These are phyloP conservation scores for Bhutanitis thaidina DNA, from an alignment of 2,888 invertebrate species.

Conservation along the genomic window DNA sequence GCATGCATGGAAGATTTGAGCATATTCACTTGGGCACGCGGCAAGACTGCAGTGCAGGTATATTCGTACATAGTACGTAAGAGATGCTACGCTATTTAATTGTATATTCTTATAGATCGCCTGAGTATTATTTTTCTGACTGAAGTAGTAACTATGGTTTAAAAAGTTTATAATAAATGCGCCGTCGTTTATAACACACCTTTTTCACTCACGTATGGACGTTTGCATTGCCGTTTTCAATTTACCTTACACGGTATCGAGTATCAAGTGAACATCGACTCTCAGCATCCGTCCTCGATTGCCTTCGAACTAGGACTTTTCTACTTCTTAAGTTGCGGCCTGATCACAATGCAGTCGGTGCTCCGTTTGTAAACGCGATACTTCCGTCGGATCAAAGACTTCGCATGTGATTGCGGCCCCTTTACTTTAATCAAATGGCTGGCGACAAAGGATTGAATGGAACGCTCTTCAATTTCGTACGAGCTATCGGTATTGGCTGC, in stretches of 20 bases:
- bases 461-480: constrained; percentile 68
- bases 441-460: constrained; percentile 77
- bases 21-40: no score
- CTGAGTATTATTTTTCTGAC: no score
- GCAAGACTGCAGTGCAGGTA: no score
- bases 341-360: constrained; percentile 67
- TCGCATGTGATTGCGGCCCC: constrained; percentile 72
- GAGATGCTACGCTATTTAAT: no score
- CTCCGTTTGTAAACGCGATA: constrained; percentile 77
- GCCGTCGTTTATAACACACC: constrained; percentile 24
- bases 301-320: constrained; percentile 53
- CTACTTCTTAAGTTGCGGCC: constrained; percentile 25
- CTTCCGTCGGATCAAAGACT: constrained; percentile 68
- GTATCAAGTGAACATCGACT: constrained; percentile 54
- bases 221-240: constrained; percentile 46
- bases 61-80: no score
- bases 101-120: no score
- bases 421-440: constrained; percentile 76
- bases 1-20: no score
- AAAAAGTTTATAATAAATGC: not conserved
- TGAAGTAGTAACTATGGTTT: no score
- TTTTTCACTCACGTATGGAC: constrained; percentile 48
- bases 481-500: constrained; percentile 69
- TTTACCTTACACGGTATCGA: constrained; percentile 46
- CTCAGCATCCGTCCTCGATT: constrained; percentile 58